Evolutionary conservation across 2,797 vertebrate species (phyloP).

Genomic region (Toxotes lorentzi): DNA sequence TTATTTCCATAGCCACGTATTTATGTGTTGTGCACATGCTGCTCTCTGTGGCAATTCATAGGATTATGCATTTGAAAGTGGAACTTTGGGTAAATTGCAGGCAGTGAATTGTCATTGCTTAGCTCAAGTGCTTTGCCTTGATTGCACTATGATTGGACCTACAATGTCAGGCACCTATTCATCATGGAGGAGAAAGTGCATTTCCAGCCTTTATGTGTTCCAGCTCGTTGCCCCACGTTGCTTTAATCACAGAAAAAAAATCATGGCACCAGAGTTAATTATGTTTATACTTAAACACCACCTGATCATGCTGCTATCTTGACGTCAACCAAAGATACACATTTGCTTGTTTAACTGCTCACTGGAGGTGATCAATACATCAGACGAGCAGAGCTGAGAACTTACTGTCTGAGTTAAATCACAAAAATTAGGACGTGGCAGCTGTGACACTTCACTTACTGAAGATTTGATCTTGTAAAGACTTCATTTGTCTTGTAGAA

Average conservation of each 20-base stretch:
- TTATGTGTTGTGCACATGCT: slow-evolving; percentile 2
- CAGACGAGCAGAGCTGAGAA: neutral
- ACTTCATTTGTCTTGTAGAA: too few relatives aligned
- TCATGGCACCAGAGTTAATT: neutral
- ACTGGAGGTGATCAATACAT: neutral
- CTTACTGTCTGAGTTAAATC: too few relatives aligned
- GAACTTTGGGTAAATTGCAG: slow-evolving; percentile 43
- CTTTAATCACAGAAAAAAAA: slow-evolving; percentile 11
- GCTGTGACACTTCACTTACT: neutral
- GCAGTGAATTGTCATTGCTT: slow-evolving; percentile 10
- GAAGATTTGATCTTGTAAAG: too few relatives aligned
- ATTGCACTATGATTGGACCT: slow-evolving; percentile 60
- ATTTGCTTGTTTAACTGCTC: neutral
- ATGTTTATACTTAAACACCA: neutral
- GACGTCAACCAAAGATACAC: neutral
- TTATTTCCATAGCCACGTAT: slow-evolving; percentile 16
- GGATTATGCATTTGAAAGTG: slow-evolving; percentile 35
- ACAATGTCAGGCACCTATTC: slow-evolving; percentile 49
- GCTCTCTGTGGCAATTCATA: slow-evolving; percentile 11
- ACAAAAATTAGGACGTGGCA: neutral
- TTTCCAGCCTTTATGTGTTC: slow-evolving; percentile 8
- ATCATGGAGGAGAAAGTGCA: slow-evolving; percentile 10
- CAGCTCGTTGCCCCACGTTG: neutral
- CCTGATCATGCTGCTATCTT: neutral
- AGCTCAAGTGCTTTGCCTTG: slow-evolving; percentile 47